phyloP scores from a whole-genome alignment of 2,113 vertebrate species.

The Formicarius rufipectus region DNA sequence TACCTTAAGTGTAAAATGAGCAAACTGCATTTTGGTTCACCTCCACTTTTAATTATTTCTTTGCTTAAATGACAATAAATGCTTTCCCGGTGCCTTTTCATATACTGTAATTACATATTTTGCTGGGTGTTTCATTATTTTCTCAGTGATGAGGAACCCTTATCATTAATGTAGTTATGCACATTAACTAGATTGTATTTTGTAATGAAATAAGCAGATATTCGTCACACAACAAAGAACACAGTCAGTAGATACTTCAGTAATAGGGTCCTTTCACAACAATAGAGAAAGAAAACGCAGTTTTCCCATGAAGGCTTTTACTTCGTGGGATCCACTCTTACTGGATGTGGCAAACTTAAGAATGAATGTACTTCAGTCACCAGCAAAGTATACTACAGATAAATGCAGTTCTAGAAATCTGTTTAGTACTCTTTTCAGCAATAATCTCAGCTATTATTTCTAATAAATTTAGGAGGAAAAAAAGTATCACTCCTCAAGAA shows the following conservation, averaged over 20 bases:
- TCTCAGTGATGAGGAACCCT: not conserved
- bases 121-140: not conserved
- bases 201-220: not conserved
- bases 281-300: not conserved
- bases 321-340: not conserved
- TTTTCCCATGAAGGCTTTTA: not conserved
- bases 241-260: not conserved
- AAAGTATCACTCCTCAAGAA: not conserved
- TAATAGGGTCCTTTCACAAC: not conserved
- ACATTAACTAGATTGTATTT: slow-evolving; percentile 42
- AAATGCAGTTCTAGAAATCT: not conserved
- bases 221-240: not conserved
- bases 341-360: not conserved
- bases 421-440: not conserved
- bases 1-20: not conserved
- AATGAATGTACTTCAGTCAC: not conserved
- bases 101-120: not conserved
- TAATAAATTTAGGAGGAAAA: not conserved
- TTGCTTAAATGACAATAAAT: not conserved
- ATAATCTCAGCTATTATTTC: not conserved
- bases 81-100: not conserved
- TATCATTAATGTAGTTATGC: not conserved
- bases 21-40: not conserved
- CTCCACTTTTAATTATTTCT: not conserved
- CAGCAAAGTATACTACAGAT: not conserved